These are phyloP conservation scores for Pomatostomus ruficeps DNA, from an alignment of 2,113 vertebrate genomes.

Conservation along the genomic window DNA sequence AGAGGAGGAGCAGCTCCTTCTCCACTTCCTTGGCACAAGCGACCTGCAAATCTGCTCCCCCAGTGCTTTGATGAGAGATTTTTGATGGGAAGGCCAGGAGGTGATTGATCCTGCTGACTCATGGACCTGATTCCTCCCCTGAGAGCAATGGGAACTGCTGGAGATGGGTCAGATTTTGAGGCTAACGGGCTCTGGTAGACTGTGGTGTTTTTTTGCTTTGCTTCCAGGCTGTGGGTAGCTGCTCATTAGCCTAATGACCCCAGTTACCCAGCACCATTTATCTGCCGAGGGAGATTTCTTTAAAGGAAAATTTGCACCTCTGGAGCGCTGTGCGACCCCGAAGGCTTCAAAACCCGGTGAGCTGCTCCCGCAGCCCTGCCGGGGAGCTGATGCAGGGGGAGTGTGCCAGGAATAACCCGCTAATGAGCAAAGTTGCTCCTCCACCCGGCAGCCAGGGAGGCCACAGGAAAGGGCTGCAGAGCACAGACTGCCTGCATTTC, in stretches of 20 bases:
- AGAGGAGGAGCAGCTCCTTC: background rate
- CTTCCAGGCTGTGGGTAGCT: conserved; percentile 17
- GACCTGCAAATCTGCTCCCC: background rate
- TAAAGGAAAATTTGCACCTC: background rate
- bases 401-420: background rate
- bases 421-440: conserved; percentile 39
- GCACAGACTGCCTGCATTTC: background rate
- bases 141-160: background rate
- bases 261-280: conserved; percentile 11
- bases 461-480: background rate
- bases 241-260: conserved; percentile 44
- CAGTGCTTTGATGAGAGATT: background rate
- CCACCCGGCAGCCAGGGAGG: background rate
- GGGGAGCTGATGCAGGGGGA: conserved; percentile 9
- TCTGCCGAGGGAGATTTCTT: background rate
- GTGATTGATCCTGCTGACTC: conserved; percentile 6
- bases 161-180: background rate
- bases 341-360: background rate
- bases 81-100: accelerated
- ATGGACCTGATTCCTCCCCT: background rate
- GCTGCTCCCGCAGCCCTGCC: background rate
- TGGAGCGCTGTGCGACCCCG: accelerated
- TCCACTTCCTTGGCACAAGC: accelerated
- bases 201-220: background rate
- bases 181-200: background rate